These are phyloP conservation scores for Stomatorhinus walkeri DNA, from an alignment of 2,797 vertebrate genomes.

Conservation along the genomic window DNA sequence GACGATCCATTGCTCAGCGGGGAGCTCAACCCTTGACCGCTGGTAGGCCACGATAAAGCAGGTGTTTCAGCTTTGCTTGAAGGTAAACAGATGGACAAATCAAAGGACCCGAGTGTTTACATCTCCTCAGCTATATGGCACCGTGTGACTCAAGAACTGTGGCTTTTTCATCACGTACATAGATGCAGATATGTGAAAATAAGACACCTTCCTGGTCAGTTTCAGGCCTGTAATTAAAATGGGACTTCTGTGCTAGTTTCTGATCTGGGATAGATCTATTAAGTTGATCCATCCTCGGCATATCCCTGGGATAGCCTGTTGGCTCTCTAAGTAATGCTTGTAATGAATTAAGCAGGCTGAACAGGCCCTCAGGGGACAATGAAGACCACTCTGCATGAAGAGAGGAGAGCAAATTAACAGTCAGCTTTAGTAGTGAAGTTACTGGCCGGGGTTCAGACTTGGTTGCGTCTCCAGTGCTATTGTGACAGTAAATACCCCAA, in stretches of 20 bases:
- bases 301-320: conserved; percentile 78
- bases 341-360: conserved; percentile 71
- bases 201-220: neutral
- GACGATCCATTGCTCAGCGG: neutral
- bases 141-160: neutral
- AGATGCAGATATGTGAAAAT: conserved; percentile 24
- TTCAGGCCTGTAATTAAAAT: neutral
- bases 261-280: neutral
- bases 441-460: neutral
- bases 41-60: neutral
- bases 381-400: conserved; percentile 67
- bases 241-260: neutral
- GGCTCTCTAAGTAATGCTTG: conserved; percentile 85
- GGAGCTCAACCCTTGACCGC: neutral
- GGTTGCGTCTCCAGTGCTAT: neutral
- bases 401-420: conserved; percentile 2
- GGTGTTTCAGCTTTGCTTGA: neutral
- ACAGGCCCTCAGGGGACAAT: conserved; percentile 73
- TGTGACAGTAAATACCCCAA: neutral
- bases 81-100: neutral
- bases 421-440: neutral
- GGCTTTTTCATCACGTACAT: neutral
- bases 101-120: neutral
- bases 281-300: conserved; percentile 56
- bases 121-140: neutral